Evolutionary conservation across 2,797 vertebrate genomes (phyloP), one percentile per base, ranked within the genome.

Genomic region (Luscinia megarhynchos): DNA sequence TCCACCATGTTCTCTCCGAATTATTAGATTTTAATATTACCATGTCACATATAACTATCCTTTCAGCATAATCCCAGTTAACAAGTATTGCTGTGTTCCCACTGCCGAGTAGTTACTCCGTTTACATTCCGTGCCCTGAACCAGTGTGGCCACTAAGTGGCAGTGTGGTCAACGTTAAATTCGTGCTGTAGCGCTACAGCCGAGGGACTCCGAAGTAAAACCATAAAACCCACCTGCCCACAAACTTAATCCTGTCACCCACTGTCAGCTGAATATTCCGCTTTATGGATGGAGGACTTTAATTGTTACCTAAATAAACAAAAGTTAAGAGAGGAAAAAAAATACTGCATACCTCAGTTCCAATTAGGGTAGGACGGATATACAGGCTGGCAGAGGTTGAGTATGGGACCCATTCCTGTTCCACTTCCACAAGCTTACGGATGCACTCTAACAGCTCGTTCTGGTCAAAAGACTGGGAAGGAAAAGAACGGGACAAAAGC

Each of bases 391-490:
- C 98, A 19, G 97, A 64, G 1, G 97, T 97, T 4, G 98, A 98
- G 61, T 97, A 89, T 0, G 99, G 98, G 7, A 99, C 98, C 99
- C 99, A 99, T 10, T 98, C 98, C 90, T 98, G 97, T 41, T 99
- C 99, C 30, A 99, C 50, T 85, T 98, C 98, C 64, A 99, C 97
- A 20, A 99, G 97, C 78, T 98, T 98, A 64, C 95, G 97, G 96
- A 99, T 99, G 64, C 99, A 99, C 82, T 98, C 97, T 61, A 99
- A 80, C 62, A 99, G 94, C 95, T 99, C 98, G 2, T 97, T 96
- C 87, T 97, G 96, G 94, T 99, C 98, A 95, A 99, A 99, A 21
- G 88, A 91, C 99, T 99, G 94, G 19, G 89, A 84, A 75, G 36
- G 67, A 34, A 70, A 77, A 95, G 72, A 84, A 64, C 84, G 16